These are phyloP conservation scores for Loxodonta africana DNA, from an alignment of 2,113 vertebrate species.

Conservation along the genomic window DNA sequence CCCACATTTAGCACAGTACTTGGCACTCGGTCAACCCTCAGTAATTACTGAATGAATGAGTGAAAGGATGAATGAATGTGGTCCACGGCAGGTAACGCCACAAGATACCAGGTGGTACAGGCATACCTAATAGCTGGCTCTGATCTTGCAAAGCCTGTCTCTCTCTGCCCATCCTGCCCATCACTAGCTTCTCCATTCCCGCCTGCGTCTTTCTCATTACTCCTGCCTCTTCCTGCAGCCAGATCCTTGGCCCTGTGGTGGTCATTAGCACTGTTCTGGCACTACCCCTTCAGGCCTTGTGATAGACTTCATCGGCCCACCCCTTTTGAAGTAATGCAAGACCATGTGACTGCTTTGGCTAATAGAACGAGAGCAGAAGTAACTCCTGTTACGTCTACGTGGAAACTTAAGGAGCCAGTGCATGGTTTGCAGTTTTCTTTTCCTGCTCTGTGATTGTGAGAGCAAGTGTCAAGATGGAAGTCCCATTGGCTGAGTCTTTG, in stretches of 20 bases:
- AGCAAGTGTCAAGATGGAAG: background rate
- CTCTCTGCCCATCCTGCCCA: background rate
- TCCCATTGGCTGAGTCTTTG: background rate
- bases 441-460: background rate
- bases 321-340: background rate
- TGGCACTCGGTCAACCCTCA: background rate
- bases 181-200: background rate
- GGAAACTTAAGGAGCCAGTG: background rate
- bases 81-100: background rate
- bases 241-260: too few species aligned
- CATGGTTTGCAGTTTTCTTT: background rate
- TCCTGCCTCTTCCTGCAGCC: background rate
- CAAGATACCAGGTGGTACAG: background rate
- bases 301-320: fast-evolving
- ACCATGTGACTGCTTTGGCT: background rate
- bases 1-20: background rate
- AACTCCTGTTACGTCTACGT: fast-evolving
- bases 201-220: background rate
- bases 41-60: background rate
- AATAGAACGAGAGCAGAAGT: background rate
- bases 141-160: background rate
- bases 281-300: background rate
- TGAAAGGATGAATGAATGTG: too few species aligned
- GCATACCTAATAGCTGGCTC: background rate
- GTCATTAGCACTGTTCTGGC: background rate